phyloP scores from a whole-genome alignment of 2,888 invertebrate species.

The Dasypolia templi region DNA sequence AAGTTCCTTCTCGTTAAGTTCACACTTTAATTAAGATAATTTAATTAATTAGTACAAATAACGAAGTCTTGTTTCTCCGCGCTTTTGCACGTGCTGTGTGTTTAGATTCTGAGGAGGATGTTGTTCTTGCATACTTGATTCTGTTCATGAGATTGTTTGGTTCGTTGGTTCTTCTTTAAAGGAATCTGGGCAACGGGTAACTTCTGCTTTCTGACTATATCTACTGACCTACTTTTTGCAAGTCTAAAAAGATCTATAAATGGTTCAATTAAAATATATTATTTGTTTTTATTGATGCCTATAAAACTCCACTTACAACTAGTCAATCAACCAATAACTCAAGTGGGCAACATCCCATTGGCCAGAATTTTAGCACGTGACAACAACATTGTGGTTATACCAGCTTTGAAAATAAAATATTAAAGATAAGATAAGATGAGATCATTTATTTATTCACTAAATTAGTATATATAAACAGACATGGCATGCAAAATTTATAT shows the following conservation, averaged over 20 bases:
- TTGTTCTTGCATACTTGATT: constrained; percentile 31
- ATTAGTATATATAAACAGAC: no score
- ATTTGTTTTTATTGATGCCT: no score
- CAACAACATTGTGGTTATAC: no score
- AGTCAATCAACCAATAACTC: no score
- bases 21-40: constrained; percentile 33
- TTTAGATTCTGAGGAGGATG: neutral
- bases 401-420: no score
- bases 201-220: neutral
- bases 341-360: no score
- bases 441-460: no score
- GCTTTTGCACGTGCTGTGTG: constrained; percentile 33
- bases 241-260: neutral
- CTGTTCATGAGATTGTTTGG: neutral
- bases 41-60: constrained; percentile 52
- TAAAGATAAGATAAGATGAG: no score
- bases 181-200: neutral
- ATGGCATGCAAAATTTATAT: no score
- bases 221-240: neutral
- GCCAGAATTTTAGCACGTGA: no score
- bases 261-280: no score
- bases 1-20: constrained; percentile 33
- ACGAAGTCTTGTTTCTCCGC: constrained; percentile 32
- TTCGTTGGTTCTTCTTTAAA: neutral
- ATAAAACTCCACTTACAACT: no score